These are phyloP conservation scores for Serilophus lunatus DNA, from an alignment of 2,113 vertebrate species.

Conservation along the genomic window DNA sequence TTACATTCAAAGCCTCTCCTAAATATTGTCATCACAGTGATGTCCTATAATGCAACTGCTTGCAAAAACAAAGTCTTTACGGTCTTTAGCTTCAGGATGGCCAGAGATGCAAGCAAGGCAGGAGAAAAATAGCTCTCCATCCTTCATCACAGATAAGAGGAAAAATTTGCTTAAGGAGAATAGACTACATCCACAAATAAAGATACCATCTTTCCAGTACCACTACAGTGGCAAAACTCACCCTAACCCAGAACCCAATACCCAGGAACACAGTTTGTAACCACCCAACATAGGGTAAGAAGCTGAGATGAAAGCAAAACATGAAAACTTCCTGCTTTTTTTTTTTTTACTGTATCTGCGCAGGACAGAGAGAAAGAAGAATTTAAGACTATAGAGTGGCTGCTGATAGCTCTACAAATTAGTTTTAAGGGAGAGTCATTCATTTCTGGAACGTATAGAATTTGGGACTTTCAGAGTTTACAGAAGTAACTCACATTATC, in stretches of 20 bases:
- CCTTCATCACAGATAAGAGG: not conserved
- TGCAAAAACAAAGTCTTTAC: not conserved
- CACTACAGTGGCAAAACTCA: not conserved
- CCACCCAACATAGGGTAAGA: not conserved
- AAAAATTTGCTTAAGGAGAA: not conserved
- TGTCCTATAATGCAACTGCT: not conserved
- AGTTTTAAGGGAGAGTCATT: not conserved
- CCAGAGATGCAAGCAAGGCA: not conserved
- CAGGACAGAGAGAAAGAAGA: not conserved
- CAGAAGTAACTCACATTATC: not conserved
- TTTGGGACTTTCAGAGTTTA: not conserved
- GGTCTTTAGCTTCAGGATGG: not conserved
- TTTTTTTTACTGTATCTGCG: not conserved
- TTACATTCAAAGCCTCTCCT: not conserved
- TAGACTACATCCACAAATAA: not conserved
- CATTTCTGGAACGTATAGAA: not conserved
- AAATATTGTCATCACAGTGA: not conserved
- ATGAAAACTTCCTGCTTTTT: not conserved
- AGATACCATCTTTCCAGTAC: not conserved
- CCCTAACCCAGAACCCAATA: not conserved
- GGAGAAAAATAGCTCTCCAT: not conserved
- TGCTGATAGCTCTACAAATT: not conserved
- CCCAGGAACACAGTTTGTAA: not conserved
- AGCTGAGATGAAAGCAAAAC: not conserved
- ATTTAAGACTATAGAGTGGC: not conserved